Conservation (phyloP, 2,888 invertebrate genomes). For the Eledona agricola region DNA sequence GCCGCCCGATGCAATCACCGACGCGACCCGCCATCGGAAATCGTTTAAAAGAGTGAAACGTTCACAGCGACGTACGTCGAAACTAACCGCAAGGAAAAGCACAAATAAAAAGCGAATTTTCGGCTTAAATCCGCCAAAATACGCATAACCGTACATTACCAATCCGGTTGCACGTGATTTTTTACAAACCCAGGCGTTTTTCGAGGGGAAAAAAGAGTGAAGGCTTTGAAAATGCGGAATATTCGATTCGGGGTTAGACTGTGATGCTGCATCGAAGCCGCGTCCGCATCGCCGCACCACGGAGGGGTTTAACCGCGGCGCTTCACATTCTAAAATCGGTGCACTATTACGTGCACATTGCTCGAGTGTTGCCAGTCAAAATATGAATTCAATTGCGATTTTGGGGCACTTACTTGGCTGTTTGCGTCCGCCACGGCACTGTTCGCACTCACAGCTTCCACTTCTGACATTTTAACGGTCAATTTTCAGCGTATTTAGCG, state of each 20-base stretch:
- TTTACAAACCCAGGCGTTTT: slow-evolving; percentile 16
- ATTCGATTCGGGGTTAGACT: slow-evolving; percentile 47
- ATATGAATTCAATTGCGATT: slow-evolving; percentile 32
- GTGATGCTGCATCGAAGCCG: slow-evolving; percentile 44
- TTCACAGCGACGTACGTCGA: slow-evolving; percentile 52
- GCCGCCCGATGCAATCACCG: slow-evolving; percentile 41
- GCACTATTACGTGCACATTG: slow-evolving; percentile 62
- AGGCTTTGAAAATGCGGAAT: slow-evolving; percentile 8
- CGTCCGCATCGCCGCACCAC: slow-evolving; percentile 21
- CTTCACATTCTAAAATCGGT: slow-evolving; percentile 58
- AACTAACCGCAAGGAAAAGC: slow-evolving; percentile 43
- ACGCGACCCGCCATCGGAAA: slow-evolving; percentile 45
- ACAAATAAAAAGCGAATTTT: slow-evolving; percentile 50
- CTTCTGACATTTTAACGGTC: slow-evolving; percentile 61
- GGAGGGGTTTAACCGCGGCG: slow-evolving; percentile 49
- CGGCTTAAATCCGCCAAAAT: slow-evolving; percentile 6
- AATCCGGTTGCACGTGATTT: slow-evolving; percentile 5
- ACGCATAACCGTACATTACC: slow-evolving; percentile 2
- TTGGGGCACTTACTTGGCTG: slow-evolving; percentile 56
- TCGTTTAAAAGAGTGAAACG: slow-evolving; percentile 50
- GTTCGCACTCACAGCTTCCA: slow-evolving; percentile 59
- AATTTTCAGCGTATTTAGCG: slow-evolving; percentile 48
- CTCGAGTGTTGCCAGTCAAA: slow-evolving; percentile 38
- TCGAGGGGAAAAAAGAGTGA: background rate
- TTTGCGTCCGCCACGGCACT: slow-evolving; percentile 60